Evolutionary conservation across 2,888 invertebrate genomes (phyloP), one percentile per base, ranked within the genome.

Genomic region (Ichneumoninae sp.): DNA sequence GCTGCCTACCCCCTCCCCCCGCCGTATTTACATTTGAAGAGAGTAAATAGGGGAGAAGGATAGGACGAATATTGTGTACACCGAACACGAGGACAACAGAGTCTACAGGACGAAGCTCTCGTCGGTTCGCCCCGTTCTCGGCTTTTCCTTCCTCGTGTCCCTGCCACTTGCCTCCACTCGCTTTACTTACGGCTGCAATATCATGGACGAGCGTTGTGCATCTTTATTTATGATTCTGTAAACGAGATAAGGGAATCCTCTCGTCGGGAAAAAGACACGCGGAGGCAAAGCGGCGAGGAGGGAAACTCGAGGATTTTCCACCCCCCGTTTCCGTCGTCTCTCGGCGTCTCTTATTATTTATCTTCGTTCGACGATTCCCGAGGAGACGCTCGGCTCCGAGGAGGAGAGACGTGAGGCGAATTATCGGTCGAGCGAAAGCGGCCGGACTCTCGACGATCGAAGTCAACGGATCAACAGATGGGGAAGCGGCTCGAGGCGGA

Each of bases 11-110:
- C 16, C 1, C 16, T 13, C 44, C 13, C 44, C 44, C 13, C 16
- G 0, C 44, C 72, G 72, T 74, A 74, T 74, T 74, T 74, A 74
- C 74, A 74, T 74, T 74, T 74, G 74, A 74, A 74, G 74, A 74
- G 74, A 74, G 74, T 74, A 74, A 74, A 74, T 60, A 60, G 74
- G 30, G 33, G 74, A 62, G n/a, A 47, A 62, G 74, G 74, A 62
- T 62, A 16, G 62, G 60, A 33, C 52, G 74, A 72, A 72, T 72
- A 72, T 72, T 74, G 74, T 74, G 74, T 47, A 62, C 62, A 16
- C 74, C 30, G 62, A 62, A 74, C 74, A 62, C 74, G 74, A 33
- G 74, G 62, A 62, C 74, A 47, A 74, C 74, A 60, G 62, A 33
- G 62, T 47, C 33, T 74, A 30, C 74, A 47, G 74, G 62, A 62